Evolutionary conservation across 2,888 invertebrate genomes (phyloP), one percentile per base, ranked within the genome.

Genomic region (Pseudococcus jackbeardsleyi): DNA sequence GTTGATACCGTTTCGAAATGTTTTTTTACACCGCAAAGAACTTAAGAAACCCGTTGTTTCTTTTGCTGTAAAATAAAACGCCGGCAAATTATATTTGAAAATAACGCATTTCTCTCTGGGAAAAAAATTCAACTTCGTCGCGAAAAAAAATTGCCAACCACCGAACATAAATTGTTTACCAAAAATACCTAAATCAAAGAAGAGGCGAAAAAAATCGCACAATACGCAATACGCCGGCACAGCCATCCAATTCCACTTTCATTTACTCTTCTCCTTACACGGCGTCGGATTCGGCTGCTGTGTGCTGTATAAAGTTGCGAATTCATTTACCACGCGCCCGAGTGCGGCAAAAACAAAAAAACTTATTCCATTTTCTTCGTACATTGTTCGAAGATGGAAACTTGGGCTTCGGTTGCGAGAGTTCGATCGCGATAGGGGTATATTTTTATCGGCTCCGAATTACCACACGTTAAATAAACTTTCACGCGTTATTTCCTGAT

Each of bases 221-320:
- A n/a, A 59, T 59, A 17, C 17, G n/a, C 9, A 59, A 59, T 46
- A 46, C 46, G 46, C 46, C 46, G 46, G 9, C 6, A 46, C 9
- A 46, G 46, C 59, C 59, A 59, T 59, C 59, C 59, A 59, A 59
- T 59, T 59, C n/a, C 59, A 59, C 59, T 59, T 59, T 59, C 59
- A 59, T 59, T 59, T 59, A 46, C 46, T 46, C 46, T 46, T 46
- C 46, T 46, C 46, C 4, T 46, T 46, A 46, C 12, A 46, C 26
- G 26, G 26, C 12, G 12, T 46, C 46, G 46, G 46, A 2, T 46
- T 46, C 46, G 46, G 59, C n/a, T 59, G n/a, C 26, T 33, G 26
- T 33, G 26, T 33, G 59, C 59, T 17, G 59, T n/a, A 59, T n/a
- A n/a, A 59, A 59, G 59, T 59, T 59, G 59, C 59, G 59, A 59